These are phyloP conservation scores for Himalopsyche anomala DNA, from an alignment of 2,888 invertebrate species.

Conservation along the genomic window DNA sequence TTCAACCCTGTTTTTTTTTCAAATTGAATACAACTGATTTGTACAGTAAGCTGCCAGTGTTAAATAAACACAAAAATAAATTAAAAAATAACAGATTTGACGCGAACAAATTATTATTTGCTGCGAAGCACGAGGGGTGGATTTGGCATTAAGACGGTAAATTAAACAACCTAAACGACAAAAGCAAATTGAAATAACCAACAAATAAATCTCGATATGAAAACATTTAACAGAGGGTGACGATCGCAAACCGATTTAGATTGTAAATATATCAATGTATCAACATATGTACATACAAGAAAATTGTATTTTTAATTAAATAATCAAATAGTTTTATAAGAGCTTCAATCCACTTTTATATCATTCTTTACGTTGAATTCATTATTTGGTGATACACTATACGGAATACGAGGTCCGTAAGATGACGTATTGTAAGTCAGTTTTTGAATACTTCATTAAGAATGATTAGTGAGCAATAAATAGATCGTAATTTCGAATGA, in stretches of 20 bases:
- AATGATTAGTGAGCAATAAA: no score
- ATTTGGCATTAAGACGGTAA: constrained; percentile 28
- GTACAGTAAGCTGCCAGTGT: background rate
- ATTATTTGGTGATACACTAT: no score
- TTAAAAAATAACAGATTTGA: constrained; percentile 37
- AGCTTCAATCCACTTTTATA: no score
- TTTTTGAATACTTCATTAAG: no score
- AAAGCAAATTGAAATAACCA: constrained; percentile 32
- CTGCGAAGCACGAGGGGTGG: constrained; percentile 8
- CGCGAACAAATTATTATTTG: background rate
- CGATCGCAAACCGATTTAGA: background rate
- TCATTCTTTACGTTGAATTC: no score
- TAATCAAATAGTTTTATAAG: no score
- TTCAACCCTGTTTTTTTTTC: background rate
- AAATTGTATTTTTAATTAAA: no score
- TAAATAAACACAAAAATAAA: constrained; percentile 13
- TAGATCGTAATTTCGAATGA: no score
- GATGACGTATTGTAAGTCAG: no score
- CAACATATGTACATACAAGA: no score
- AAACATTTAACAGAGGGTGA: background rate
- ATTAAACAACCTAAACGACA: constrained; percentile 20
- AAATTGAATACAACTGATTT: background rate
- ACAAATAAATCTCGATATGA: constrained; percentile 27
- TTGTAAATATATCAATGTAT: no score
- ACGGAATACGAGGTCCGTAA: no score